Percentiles rank a stretch among this genome's conserved stretches.
phyloP scores from a whole-genome alignment of 2,797 vertebrate species.

The Emys orbicularis region DNA sequence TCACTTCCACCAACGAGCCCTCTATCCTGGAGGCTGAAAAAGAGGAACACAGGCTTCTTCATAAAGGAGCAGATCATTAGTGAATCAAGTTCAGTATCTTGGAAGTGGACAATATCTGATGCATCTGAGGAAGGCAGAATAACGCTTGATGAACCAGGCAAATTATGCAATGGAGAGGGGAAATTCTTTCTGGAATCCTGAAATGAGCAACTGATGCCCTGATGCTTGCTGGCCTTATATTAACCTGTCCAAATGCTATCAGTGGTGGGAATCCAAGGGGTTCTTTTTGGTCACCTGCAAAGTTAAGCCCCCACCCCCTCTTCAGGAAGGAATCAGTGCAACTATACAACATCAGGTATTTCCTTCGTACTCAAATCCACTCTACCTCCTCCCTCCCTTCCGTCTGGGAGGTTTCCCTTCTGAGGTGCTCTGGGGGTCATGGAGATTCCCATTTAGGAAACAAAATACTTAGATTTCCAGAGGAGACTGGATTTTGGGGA shows the following conservation, averaged over 20 bases:
- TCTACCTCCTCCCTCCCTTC: not conserved
- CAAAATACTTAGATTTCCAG: not conserved
- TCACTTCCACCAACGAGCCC: not conserved
- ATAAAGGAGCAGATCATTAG: fast-evolving
- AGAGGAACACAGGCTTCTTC: not conserved
- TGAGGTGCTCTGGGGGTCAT: not conserved
- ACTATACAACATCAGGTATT: not conserved
- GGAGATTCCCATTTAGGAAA: not conserved
- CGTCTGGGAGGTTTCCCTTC: not conserved
- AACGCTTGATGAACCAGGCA: fast-evolving
- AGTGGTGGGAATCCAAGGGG: not conserved
- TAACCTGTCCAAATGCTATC: not conserved
- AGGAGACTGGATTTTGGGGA: not conserved
- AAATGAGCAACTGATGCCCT: not conserved
- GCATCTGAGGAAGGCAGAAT: not conserved
- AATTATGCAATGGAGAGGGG: not conserved
- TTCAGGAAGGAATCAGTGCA: not conserved
- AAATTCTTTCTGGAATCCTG: not conserved
- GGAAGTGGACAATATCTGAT: fast-evolving
- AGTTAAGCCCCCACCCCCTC: not conserved
- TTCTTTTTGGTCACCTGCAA: not conserved
- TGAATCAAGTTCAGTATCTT: fast-evolving
- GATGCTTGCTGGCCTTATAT: not conserved
- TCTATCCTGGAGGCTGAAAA: not conserved
- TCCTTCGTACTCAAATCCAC: not conserved